Evolutionary conservation across 2,113 vertebrate genomes (phyloP), one percentile per base, ranked within the genome.

Genomic region (Scophthalmus maximus): DNA sequence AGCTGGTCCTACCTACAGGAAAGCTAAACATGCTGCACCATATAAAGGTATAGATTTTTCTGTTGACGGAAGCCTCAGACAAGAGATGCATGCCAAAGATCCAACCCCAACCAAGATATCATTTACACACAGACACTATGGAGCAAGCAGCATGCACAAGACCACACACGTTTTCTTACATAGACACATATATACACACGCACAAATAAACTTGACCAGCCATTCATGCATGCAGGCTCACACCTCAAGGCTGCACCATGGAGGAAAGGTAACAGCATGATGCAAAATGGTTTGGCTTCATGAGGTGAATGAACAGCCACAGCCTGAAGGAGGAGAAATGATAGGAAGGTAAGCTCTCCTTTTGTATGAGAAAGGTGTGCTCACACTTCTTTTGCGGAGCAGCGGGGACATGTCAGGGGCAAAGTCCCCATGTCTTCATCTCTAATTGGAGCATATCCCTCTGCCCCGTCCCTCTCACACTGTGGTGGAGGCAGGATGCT

Each of bases 371-470:
- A 70, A 82, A 86, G 85, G 73, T 81, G 64, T 79, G 63, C 56
- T 75, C 75, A 52, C 72, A 70, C 74, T 76, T 60, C 62, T 70
- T 82, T 83, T 71, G 61, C 73, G 42, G 84, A 85, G 68, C 83
- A 88, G 80, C 87, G 46, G 82, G 84, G 62, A 76, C 65, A 30
- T 75, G 81, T 87, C 85, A 73, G 84, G 82, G 85, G 79, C 84
- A 86, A 85, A 86, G 79, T 83, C 85, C 79, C 88, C 78, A 76
- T 83, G 82, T 79, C 59, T 88, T 78, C 70, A 42, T 74, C 79
- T 84, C 73, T 91, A 91, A 90, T 89, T 91, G 84, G 87, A 88
- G 78, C 70, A 3, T 58, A 78, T 87, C 81, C 78, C 73, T 85
- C 58, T 85, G 85, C 76, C 80, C 82, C 72, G 80, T 85, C 63